phyloP scores from a whole-genome alignment of 2,888 invertebrate genomes.

The Herminia tarsipennalis region DNA sequence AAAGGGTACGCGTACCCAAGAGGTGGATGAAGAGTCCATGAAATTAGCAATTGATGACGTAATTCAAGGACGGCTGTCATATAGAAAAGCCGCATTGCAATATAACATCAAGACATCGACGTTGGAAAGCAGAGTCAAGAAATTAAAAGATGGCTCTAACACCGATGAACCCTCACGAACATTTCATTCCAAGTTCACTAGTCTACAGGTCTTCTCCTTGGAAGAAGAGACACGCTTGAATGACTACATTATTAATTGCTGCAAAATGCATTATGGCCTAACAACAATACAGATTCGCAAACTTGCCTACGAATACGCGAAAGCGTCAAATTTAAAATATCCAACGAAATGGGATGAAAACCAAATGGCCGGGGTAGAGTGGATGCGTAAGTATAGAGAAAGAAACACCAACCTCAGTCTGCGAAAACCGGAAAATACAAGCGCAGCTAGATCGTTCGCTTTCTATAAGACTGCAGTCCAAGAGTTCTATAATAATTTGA shows the following conservation, averaged over 20 bases:
- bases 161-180: too few relatives aligned
- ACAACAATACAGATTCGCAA: constrained; percentile 22
- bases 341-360: constrained; percentile 30
- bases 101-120: too few relatives aligned
- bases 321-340: constrained; percentile 32
- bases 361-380: constrained; percentile 20
- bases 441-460: constrained; percentile 39
- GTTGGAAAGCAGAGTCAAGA: too few relatives aligned
- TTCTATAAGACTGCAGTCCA: constrained; percentile 39
- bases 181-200: too few relatives aligned
- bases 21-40: too few relatives aligned
- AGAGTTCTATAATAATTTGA: constrained; percentile 18
- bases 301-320: constrained; percentile 36
- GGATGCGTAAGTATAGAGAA: constrained; percentile 9
- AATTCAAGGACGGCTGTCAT: too few relatives aligned
- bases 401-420: constrained; percentile 25
- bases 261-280: constrained; percentile 36
- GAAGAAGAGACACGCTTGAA: constrained; percentile 31
- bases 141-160: too few relatives aligned
- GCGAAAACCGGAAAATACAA: constrained; percentile 48
- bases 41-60: too few relatives aligned
- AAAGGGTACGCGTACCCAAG: too few relatives aligned
- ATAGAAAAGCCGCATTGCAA: too few relatives aligned
- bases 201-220: too few relatives aligned
- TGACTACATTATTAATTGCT: constrained; percentile 26